phyloP scores from a whole-genome alignment of 2,113 vertebrate species.

The Ceyx melanurus region DNA sequence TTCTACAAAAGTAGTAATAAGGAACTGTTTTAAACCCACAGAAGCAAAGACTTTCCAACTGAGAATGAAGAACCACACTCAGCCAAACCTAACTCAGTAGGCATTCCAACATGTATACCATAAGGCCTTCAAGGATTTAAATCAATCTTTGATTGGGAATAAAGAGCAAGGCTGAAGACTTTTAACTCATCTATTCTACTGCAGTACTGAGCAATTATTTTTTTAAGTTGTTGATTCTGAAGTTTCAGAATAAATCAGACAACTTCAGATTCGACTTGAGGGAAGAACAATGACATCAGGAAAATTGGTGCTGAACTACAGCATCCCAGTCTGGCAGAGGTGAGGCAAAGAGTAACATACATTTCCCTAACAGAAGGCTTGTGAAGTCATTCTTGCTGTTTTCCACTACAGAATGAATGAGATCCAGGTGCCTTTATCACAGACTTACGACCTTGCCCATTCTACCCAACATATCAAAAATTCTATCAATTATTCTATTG shows the following conservation, averaged over 20 bases:
- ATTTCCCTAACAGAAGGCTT: neutral
- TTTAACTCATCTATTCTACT: neutral
- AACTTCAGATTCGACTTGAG: neutral
- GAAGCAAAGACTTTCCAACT: constrained; percentile 13
- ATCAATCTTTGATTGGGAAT: neutral
- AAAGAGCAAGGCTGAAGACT: neutral
- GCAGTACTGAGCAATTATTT: neutral
- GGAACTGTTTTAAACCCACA: constrained; percentile 47
- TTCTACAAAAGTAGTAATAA: constrained; percentile 21
- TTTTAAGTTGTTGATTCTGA: neutral
- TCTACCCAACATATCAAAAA: neutral
- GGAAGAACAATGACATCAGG: neutral
- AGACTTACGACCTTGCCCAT: neutral
- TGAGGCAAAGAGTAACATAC: neutral
- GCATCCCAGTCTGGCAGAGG: neutral
- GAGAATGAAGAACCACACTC: neutral
- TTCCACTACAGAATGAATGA: neutral
- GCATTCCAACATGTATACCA: neutral
- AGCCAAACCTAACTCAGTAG: neutral
- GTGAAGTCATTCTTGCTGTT: neutral
- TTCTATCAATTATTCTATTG: fast-evolving
- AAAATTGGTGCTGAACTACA: neutral
- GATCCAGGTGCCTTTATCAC: neutral
- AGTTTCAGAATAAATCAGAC: neutral
- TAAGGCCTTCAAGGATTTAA: neutral